phyloP scores from a whole-genome alignment of 2,888 invertebrate genomes.

The Amphipoea oculea region DNA sequence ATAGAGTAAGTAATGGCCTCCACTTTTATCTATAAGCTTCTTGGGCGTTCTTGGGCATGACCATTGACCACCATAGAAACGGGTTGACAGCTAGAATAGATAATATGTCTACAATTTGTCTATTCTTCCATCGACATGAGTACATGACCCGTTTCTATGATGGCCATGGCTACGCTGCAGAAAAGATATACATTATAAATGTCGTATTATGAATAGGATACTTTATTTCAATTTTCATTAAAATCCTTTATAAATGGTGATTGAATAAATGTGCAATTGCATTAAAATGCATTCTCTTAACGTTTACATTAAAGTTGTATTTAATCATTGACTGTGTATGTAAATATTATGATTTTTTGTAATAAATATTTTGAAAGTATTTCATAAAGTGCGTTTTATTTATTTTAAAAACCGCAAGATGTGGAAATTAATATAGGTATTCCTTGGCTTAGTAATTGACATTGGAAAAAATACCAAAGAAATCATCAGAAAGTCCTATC shows the following conservation, averaged over 20 bases:
- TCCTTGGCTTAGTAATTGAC: not conserved
- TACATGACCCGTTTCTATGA: too few relatives aligned
- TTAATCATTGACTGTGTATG: slow-evolving; percentile 81
- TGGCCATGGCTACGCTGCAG: too few relatives aligned
- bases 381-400: slow-evolving; percentile 34
- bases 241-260: slow-evolving; percentile 7
- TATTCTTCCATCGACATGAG: too few relatives aligned
- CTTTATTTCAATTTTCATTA: not conserved
- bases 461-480: not conserved
- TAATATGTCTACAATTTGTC: too few relatives aligned
- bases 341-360: slow-evolving; percentile 75
- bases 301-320: slow-evolving; percentile 75
- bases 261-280: slow-evolving; percentile 45
- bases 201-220: slow-evolving; percentile 9
- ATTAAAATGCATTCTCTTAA: slow-evolving; percentile 44
- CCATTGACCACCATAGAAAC: too few relatives aligned
- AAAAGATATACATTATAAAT: not conserved
- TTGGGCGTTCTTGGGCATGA: too few relatives aligned
- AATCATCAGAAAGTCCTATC: not conserved
- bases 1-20: too few relatives aligned
- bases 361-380: slow-evolving; percentile 71
- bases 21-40: too few relatives aligned
- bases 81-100: too few relatives aligned
- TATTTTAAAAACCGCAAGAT: not conserved
- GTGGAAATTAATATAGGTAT: not conserved